Base-by-base conservation (phyloP, 2,888 invertebrate genomes). In the Lasioglossum vierecki region DNA sequence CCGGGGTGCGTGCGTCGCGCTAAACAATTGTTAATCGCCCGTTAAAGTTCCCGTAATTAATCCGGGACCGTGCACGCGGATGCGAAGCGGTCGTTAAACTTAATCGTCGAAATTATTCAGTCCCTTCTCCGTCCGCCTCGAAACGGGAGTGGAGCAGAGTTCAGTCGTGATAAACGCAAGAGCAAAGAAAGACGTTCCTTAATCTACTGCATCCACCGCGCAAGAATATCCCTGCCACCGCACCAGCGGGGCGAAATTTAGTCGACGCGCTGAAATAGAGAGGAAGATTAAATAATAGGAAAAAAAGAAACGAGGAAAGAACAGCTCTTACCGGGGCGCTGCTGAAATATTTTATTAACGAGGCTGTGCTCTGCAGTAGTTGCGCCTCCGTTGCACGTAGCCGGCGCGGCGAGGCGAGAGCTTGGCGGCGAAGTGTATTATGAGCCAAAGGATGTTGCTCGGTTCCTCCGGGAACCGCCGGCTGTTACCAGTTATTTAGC, bases 271-370 rank as follows among this genome's bases (percentile, higher is more conserved):
- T 63, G 78, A 18, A 60, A 26, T 73, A 60, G 22, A 39, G 66
- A 72, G 76, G 76, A 30, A 44, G 76, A 81, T 85, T 83, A 79
- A 76, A 85, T 81, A 85, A 85, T 83, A 76, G 49, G 72, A 71
- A 49, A 76, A 76, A 49, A 53, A 30, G 15, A 66, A 57, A 77
- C 49, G 53, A 39, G 72, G 46, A 75, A 73, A 75, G 77, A 77
- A 75, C 49, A 53, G 74, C 63, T 35, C 46, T 81, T 70, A 68
- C 66, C 71, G 60, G 44, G 11, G 57, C 73, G 70, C 53, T 41
- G 72, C 63, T 46, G 82, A 84, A 84, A 86, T 88, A 83, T 82
- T 84, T 86, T 86, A 86, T 88, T 86, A 86, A 84, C 76, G 60
- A 76, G 53, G 1, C 66, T 53, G 53, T 66, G 66, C 66, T 66